phyloP scores from a whole-genome alignment of 2,113 vertebrate genomes.

The Chaetodon trifascialis region DNA sequence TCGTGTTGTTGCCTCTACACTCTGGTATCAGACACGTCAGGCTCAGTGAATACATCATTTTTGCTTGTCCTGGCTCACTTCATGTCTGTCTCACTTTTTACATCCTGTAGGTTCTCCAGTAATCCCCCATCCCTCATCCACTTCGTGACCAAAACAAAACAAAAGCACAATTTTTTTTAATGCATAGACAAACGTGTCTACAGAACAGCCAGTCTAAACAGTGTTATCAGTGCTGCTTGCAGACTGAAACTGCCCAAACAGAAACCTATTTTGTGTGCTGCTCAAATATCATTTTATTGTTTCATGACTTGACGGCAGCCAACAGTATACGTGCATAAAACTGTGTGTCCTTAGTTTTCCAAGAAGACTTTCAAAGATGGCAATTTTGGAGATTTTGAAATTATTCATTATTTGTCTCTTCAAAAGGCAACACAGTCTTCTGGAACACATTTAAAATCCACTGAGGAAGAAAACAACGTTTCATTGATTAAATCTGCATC shows the following conservation, averaged over 20 bases:
- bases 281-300: conserved; percentile 24
- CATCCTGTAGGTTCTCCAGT: neutral
- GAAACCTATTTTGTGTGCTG: conserved; percentile 33
- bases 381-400: neutral
- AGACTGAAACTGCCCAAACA: conserved; percentile 36
- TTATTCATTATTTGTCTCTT: conserved; percentile 11
- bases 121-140: conserved; percentile 45
- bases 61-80: conserved; percentile 11
- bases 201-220: conserved; percentile 70
- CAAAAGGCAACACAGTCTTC: neutral
- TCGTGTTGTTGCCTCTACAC: neutral
- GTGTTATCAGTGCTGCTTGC: conserved; percentile 60
- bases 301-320: neutral
- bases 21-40: neutral
- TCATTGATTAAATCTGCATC: neutral
- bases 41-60: conserved; percentile 10
- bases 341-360: neutral
- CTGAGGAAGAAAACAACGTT: neutral
- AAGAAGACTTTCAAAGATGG: neutral
- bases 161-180: conserved; percentile 4
- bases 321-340: neutral
- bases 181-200: conserved; percentile 33
- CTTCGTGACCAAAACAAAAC: conserved; percentile 53
- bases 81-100: neutral
- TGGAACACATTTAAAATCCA: neutral